Evolutionary conservation across 2,113 vertebrate genomes (phyloP), one percentile per base, ranked within the genome.

Genomic region (Pedetes capensis): DNA sequence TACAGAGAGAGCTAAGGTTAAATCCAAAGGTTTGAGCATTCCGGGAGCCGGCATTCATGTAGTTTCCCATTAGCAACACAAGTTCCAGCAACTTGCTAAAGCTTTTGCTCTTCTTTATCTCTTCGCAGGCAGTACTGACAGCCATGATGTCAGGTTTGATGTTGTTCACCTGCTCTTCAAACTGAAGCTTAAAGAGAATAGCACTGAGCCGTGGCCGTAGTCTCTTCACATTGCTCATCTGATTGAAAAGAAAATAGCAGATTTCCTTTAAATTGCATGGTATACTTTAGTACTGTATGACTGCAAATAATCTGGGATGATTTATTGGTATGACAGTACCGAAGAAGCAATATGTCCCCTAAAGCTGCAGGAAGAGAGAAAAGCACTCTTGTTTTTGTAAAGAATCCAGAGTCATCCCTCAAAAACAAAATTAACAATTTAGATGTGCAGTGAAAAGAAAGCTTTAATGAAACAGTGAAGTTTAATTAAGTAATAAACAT

Each of bases 161-260:
- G 98, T 99, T 99, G 97, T 98, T 99, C 97, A 99, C 99, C 98
- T 99, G 99, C 97, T 99, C 99, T 95, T 99, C 99, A 98, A 99
- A 99, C 98, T 99, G 99, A 93, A 99, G 99, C 96, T 99, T 99
- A 98, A 99, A 99, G 97, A 99, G 99, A 98, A 99, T 99, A 97
- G 99, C 99, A 98, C 98, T 99, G 97, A 99, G 99, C 97, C 99
- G 99, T 96, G 99, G 99, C 89, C 97, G 98, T 51, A 99, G 99
- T 91, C 98, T 98, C 98, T 99, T 99, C 97, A 99, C 99, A 32
- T 98, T 98, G 98, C 99, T 99, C 99, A 99, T 99, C 99, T 99
- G 98, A 96, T 98, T 96, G 98, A 97, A 97, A 96, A 98, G 97
- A 98, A 97, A 98, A 96, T 96, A 97, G 92, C 96, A 98, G 93